Evolutionary conservation across 2,113 vertebrate species (phyloP).

Genomic region (Meles meles): DNA sequence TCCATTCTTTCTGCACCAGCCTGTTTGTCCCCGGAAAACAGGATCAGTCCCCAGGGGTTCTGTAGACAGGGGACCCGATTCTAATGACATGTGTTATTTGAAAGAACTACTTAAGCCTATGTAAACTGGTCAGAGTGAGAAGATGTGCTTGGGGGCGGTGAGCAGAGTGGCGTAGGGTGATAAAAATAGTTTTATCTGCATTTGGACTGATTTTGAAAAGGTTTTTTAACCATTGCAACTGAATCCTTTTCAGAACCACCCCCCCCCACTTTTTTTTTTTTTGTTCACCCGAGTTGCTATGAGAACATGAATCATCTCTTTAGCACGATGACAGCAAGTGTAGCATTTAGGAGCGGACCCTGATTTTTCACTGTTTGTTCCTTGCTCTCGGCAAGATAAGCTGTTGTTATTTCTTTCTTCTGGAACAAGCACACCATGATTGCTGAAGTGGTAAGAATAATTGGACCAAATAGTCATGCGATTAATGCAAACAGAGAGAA

Average conservation of each 20-base stretch:
- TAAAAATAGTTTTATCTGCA: constrained; percentile 77
- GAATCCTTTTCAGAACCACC: constrained; percentile 81
- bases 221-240: constrained; percentile 83
- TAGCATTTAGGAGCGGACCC: constrained; percentile 83
- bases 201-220: constrained; percentile 84
- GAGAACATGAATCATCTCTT: constrained; percentile 87
- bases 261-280: constrained; percentile 39
- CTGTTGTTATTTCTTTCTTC: constrained; percentile 90
- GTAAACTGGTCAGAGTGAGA: constrained; percentile 48
- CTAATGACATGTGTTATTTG: constrained; percentile 31
- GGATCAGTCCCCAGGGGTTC: not conserved
- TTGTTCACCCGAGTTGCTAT: constrained; percentile 78
- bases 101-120: constrained; percentile 54
- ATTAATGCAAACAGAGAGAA: constrained; percentile 86
- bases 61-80: not conserved
- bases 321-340: constrained; percentile 85
- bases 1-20: not conserved
- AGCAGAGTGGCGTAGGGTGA: constrained; percentile 73
- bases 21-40: not conserved
- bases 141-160: constrained; percentile 46
- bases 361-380: constrained; percentile 88
- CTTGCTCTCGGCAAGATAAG: constrained; percentile 86
- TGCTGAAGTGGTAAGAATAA: constrained; percentile 87
- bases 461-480: constrained; percentile 85
- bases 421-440: constrained; percentile 87